Evolutionary conservation across 2,888 invertebrate species (phyloP).

Genomic region (Cheilosia pagana): DNA sequence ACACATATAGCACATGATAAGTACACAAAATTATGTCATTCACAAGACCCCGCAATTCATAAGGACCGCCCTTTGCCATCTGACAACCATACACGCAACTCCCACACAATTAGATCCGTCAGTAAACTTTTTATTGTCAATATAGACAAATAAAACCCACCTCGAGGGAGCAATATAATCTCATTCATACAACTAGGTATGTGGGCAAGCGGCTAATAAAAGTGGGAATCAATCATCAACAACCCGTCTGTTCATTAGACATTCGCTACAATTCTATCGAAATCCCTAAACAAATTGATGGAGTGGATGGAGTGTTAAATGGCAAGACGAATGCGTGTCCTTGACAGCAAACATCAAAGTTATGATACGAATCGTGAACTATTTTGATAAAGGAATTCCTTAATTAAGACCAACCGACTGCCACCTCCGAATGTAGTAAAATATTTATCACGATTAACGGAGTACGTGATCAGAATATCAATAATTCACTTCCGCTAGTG

Average conservation of each 20-base stretch:
- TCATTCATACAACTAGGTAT: not conserved
- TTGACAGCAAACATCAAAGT: not conserved
- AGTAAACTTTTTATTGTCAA: too few species aligned
- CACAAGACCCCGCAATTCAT: too few species aligned
- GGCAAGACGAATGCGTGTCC: not conserved
- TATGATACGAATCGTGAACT: too few species aligned
- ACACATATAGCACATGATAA: too few species aligned
- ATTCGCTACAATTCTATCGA: slow-evolving; percentile 1
- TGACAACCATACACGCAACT: too few species aligned
- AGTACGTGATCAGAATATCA: not conserved
- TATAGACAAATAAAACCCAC: too few species aligned
- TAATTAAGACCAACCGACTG: not conserved
- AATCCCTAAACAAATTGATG: slow-evolving; percentile 4
- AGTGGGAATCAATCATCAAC: slow-evolving; percentile 9
- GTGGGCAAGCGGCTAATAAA: not conserved
- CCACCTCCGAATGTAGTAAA: not conserved
- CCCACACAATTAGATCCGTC: too few species aligned
- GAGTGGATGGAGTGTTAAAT: not conserved
- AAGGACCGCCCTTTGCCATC: too few species aligned
- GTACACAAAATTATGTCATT: too few species aligned
- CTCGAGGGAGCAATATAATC: not conserved
- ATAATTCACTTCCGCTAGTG: not conserved
- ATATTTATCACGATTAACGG: not conserved
- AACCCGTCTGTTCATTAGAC: not conserved
- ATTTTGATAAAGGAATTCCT: slow-evolving; percentile 4